phyloP scores from a whole-genome alignment of 2,797 vertebrate genomes.

The Naso thynnoides region DNA sequence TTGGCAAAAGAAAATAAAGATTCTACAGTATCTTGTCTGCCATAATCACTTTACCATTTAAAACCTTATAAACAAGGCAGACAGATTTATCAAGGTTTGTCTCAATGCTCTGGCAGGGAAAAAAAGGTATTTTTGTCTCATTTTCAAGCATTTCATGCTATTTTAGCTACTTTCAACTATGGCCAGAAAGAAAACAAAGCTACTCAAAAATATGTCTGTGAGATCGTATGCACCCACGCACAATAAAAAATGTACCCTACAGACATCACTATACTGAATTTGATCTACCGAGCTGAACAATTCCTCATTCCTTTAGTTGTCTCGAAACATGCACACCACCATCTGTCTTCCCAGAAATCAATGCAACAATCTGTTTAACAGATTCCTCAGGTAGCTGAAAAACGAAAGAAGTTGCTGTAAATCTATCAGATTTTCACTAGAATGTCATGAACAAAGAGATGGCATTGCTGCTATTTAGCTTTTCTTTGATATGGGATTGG shows the following conservation, averaged over 20 bases:
- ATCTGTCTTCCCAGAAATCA: slow-evolving; percentile 88
- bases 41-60: slow-evolving; percentile 41
- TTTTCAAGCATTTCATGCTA: slow-evolving; percentile 73
- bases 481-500: slow-evolving; percentile 84
- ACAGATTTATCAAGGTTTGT: slow-evolving; percentile 61
- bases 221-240: slow-evolving; percentile 77
- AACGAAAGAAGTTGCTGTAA: slow-evolving; percentile 83
- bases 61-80: slow-evolving; percentile 42
- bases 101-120: slow-evolving; percentile 58
- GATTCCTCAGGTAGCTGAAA: slow-evolving; percentile 87
- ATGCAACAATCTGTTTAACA: slow-evolving; percentile 87
- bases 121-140: slow-evolving; percentile 68
- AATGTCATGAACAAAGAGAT: slow-evolving; percentile 83
- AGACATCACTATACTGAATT: slow-evolving; percentile 83
- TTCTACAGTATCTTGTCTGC: slow-evolving; percentile 4
- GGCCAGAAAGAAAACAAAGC: slow-evolving; percentile 81
- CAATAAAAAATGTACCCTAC: slow-evolving; percentile 82
- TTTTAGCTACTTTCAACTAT: slow-evolving; percentile 80
- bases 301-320: slow-evolving; percentile 86
- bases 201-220: slow-evolving; percentile 76
- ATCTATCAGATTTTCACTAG: slow-evolving; percentile 84
- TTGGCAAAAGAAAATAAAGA: slow-evolving; percentile 10
- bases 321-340: slow-evolving; percentile 83
- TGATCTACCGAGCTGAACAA: slow-evolving; percentile 87
- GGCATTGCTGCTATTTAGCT: slow-evolving; percentile 84